phyloP scores from a whole-genome alignment of 2,888 invertebrate genomes.

The Matsumyia berberina region DNA sequence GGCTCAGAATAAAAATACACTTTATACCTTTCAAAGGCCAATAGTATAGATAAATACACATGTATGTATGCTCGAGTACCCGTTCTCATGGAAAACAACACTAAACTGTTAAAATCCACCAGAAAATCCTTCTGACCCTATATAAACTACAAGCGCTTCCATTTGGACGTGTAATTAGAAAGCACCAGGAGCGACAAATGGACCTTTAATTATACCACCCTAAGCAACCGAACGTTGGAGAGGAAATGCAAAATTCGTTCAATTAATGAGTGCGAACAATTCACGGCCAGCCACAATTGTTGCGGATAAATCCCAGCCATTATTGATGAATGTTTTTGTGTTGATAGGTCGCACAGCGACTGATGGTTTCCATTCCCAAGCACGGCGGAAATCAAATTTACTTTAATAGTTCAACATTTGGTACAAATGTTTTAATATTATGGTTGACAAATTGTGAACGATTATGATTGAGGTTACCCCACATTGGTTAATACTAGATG shows the following conservation, averaged over 20 bases:
- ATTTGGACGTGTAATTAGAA: conserved; percentile 59
- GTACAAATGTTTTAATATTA: background rate
- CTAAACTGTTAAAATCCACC: too few species aligned
- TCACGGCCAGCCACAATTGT: conserved; percentile 65
- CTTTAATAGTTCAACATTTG: conserved; percentile 27
- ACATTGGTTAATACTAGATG: too few species aligned
- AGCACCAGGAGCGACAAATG: conserved; percentile 53
- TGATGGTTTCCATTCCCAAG: conserved; percentile 11
- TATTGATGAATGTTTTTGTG: conserved; percentile 69
- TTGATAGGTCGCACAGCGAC: conserved; percentile 30
- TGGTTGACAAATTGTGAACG: background rate
- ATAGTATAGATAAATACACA: too few species aligned
- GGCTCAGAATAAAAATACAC: too few species aligned
- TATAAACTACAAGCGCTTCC: background rate
- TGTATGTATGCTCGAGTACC: too few species aligned
- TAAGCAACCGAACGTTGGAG: conserved; percentile 9
- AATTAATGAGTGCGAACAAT: conserved; percentile 70
- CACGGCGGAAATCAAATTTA: conserved; percentile 29
- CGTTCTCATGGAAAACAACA: too few species aligned
- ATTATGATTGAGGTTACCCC: too few species aligned
- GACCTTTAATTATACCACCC: conserved; percentile 56
- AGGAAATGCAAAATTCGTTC: conserved; percentile 55
- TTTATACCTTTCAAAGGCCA: too few species aligned
- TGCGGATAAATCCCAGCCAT: conserved; percentile 55
- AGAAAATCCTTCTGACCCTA: conserved; percentile 8